Base-by-base conservation (phyloP, 2,113 vertebrate species). In the Scomber colias region DNA sequence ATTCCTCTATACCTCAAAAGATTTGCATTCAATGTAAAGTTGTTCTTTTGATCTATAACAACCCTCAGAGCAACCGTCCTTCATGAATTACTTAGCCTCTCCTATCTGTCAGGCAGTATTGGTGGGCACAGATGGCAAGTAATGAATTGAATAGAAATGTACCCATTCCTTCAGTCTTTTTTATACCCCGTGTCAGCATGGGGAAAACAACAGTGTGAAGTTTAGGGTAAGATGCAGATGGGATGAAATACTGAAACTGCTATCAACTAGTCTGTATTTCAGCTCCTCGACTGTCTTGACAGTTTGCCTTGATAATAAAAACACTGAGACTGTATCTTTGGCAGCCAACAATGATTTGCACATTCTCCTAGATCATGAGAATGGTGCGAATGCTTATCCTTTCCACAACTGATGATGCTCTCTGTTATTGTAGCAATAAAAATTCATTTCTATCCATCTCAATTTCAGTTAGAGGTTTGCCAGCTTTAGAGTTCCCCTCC, bases 281-380 rank as follows among this genome's bases (percentile, higher is more conserved):
- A 11, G 61, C 80, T 56, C 70, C 68, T 45, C 35, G 19, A 55
- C 70, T 5, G 46, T 48, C 53, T 48, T 84, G 86, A 87, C 87
- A 88, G 77, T 90, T 82, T 79, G 54, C 51, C 30, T 63, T 57
- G 31, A 78, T 82, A 81, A 84, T 89, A 81, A 90, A 92, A 90
- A 81, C 83, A 75, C 69, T 4, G 69, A 68, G 72, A 73, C 78
- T 79, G 56, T 82, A 84, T 91, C 78, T 86, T 75, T 86, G 81
- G 86, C 79, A 86, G 89, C 56, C 73, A 21, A 45, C 73, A 49
- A 50, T 86, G 84, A 87, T 90, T 86, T 90, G 78, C 69, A 70
- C 79, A 44, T 61, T 66, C 72, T 19, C 48, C 55, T 63, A 57
- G 77, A 84, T 86, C 71, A 77, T 19, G 54, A 17, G 53, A 68